Evolutionary conservation across 2,797 vertebrate species (phyloP).

Genomic region (Muraenolepis orangiensis): DNA sequence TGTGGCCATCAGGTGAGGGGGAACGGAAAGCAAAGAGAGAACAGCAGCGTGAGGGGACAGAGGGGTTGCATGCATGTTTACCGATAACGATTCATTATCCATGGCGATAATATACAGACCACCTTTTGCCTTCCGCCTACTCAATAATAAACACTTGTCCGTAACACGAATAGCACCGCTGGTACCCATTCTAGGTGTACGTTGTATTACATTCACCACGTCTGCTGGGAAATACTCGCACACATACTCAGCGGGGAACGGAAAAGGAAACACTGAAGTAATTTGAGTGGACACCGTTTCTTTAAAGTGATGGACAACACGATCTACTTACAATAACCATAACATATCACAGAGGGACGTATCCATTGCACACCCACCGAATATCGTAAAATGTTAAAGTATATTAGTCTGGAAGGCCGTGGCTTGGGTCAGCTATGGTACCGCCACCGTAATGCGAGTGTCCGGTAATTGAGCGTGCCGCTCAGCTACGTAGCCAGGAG

Average conservation of each 20-base stretch:
- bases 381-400: background rate
- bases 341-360: background rate
- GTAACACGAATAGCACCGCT: no score
- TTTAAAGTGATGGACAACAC: background rate
- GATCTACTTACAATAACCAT: background rate
- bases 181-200: no score
- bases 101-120: no score
- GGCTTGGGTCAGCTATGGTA: background rate
- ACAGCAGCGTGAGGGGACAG: conserved; percentile 38
- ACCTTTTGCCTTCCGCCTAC: no score
- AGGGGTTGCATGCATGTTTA: background rate
- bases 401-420: background rate
- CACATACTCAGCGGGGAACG: no score
- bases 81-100: no score
- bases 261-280: background rate
- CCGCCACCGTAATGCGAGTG: background rate
- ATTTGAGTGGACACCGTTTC: background rate
- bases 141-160: no score
- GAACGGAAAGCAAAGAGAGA: conserved; percentile 22
- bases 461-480: no score
- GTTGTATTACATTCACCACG: no score
- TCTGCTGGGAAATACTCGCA: no score
- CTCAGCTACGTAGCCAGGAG: no score
- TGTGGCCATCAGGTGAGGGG: background rate
- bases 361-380: background rate